phyloP scores from a whole-genome alignment of 2,113 vertebrate species.

The Diadophis punctatus region DNA sequence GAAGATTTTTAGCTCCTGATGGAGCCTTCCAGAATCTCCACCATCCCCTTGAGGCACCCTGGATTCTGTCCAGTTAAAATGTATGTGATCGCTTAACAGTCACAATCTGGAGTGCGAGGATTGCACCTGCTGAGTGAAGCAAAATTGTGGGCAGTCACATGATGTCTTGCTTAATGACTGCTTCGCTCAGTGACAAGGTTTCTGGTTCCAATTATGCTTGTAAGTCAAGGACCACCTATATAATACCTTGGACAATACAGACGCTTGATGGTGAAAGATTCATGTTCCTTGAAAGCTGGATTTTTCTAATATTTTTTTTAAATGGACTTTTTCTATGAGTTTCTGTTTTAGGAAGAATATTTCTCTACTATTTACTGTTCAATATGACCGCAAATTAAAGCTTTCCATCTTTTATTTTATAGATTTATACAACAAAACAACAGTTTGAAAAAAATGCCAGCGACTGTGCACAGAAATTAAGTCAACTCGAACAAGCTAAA shows the following conservation, averaged over 20 bases:
- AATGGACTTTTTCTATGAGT: neutral
- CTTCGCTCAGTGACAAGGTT: neutral
- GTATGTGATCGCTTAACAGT: neutral
- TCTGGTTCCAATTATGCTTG: neutral
- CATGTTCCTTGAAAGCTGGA: neutral
- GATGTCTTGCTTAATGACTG: neutral
- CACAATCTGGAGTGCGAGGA: neutral
- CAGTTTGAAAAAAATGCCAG: slow-evolving; percentile 69
- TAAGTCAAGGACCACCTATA: neutral
- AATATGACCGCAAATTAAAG: neutral
- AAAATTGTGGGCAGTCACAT: neutral
- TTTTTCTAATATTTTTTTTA: neutral
- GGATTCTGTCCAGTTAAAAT: neutral
- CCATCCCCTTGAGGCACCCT: neutral
- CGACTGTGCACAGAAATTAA: slow-evolving; percentile 76
- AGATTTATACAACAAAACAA: slow-evolving; percentile 72
- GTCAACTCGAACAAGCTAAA: slow-evolving; percentile 72
- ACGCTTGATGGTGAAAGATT: neutral
- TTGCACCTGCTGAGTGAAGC: neutral
- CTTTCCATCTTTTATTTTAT: neutral
- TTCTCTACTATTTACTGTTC: neutral
- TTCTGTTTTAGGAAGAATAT: neutral
- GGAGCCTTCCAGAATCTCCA: neutral
- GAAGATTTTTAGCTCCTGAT: neutral
- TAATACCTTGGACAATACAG: neutral